These are phyloP conservation scores for Ascaphus truei DNA, from an alignment of 2,113 vertebrate species.

Conservation along the genomic window DNA sequence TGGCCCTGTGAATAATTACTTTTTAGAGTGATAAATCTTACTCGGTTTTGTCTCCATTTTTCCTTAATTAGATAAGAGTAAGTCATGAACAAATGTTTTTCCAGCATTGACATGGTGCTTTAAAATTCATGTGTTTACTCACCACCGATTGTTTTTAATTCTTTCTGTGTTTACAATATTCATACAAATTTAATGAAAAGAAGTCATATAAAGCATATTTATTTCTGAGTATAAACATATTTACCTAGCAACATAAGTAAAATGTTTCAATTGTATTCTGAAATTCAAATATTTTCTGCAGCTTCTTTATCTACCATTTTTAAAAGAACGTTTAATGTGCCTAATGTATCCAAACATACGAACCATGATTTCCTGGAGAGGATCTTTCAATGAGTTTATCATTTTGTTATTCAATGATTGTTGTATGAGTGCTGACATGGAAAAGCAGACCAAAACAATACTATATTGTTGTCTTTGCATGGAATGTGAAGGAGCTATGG, in stretches of 20 bases:
- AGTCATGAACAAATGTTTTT: background rate
- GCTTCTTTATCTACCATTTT: background rate
- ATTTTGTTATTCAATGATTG: conserved; percentile 15
- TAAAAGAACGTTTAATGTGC: background rate
- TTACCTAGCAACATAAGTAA: too few relatives aligned
- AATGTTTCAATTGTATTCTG: too few relatives aligned
- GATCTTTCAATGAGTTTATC: conserved; percentile 23
- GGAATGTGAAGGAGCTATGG: background rate
- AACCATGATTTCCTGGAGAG: background rate
- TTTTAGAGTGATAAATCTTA: conserved; percentile 63
- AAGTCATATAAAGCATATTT: too few relatives aligned
- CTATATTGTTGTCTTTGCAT: background rate
- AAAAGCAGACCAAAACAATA: conserved; percentile 8
- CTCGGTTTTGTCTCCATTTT: conserved; percentile 29
- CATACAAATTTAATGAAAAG: background rate
- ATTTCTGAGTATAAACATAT: too few relatives aligned
- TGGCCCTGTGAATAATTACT: conserved; percentile 63
- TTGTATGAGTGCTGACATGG: conserved; percentile 5
- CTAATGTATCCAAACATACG: conserved; percentile 8
- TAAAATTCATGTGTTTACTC: conserved; percentile 15
- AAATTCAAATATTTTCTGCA: background rate
- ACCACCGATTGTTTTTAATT: conserved; percentile 25
- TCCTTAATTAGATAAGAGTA: conserved; percentile 10
- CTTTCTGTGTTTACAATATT: background rate
- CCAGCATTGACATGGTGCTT: conserved; percentile 25